Conservation (phyloP, 2,113 vertebrate species). For the Sinocyclocheilus grahami region DNA sequence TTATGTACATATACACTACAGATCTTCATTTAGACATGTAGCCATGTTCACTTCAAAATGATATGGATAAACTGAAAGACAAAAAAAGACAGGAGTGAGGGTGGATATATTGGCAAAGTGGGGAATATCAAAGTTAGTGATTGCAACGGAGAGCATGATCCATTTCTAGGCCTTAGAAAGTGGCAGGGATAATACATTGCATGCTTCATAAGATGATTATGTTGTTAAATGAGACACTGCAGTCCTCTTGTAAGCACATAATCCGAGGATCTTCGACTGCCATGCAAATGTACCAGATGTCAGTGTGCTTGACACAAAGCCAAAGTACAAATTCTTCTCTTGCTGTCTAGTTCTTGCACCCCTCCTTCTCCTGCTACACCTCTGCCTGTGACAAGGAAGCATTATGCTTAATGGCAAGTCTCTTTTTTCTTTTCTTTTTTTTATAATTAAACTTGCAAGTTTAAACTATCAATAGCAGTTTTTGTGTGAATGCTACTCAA, state of each 20-base stretch:
- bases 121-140: conserved; percentile 8
- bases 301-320: conserved; percentile 71
- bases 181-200: conserved; percentile 68
- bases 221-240: conserved; percentile 77
- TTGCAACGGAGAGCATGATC: conserved; percentile 39
- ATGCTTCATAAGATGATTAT: conserved; percentile 74
- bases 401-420: neutral
- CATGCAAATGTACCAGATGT: conserved; percentile 76
- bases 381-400: neutral
- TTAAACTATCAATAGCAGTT: neutral
- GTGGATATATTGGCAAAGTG: neutral
- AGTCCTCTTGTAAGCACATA: conserved; percentile 75
- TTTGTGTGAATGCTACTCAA: neutral
- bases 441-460: neutral
- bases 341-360: conserved; percentile 34
- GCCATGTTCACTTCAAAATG: neutral
- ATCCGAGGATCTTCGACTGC: conserved; percentile 74
- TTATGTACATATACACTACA: no score
- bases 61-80: neutral
- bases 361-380: neutral
- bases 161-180: conserved; percentile 65
- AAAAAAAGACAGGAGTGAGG: neutral
- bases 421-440: no score
- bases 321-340: conserved; percentile 56
- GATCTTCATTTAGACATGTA: neutral